Evolutionary conservation across 2,113 vertebrate genomes (phyloP), one percentile per base, ranked within the genome.

Genomic region (Ailuropoda melanoleuca): DNA sequence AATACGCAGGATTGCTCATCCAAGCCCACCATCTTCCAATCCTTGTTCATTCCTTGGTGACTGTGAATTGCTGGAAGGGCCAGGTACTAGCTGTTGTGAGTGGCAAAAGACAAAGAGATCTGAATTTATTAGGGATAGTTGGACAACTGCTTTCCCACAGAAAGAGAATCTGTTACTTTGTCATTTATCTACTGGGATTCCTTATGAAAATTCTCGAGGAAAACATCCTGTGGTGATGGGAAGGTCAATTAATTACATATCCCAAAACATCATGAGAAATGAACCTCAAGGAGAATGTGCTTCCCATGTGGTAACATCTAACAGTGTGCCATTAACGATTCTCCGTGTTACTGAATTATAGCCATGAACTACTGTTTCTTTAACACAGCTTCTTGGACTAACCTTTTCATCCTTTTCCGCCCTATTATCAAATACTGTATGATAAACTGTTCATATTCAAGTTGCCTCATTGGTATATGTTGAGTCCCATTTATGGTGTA

Each of bases 391-490:
- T 68, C 19, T 31, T 37, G 7, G 4, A 10, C 19, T 68, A 58
- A 66, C 23, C 11, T 39, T 93, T 31, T 18, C 14, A 7, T 24
- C 39, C 26, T 23, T 87, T 70, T 48, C 75, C 66, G 15, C 46
- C 39, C 18, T 89, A 8, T 83, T 56, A 88, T 84, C 23, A 50
- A 46, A 46, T 78, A 56, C 19, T n/a, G 58, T 83, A 26, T 24
- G 14, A 68, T 70, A 60, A 89, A 78, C 11, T 78, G 19, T 24
- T 55, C 66, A 26, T 60, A 70, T 43, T 53, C 43, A 29, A 70
- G 66, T 78, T 60, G 6, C 1, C 8, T n/a, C 43, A 53, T 1
- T 60, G 14, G n/a, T 0, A 3, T n/a, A n/a, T n/a, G n/a, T n/a
- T n/a, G 14, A n/a, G 50, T 77, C 3, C 4, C 29, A 70, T 50